Evolutionary conservation across 2,797 vertebrate species (phyloP).

Genomic region (Coregonus sp.): DNA sequence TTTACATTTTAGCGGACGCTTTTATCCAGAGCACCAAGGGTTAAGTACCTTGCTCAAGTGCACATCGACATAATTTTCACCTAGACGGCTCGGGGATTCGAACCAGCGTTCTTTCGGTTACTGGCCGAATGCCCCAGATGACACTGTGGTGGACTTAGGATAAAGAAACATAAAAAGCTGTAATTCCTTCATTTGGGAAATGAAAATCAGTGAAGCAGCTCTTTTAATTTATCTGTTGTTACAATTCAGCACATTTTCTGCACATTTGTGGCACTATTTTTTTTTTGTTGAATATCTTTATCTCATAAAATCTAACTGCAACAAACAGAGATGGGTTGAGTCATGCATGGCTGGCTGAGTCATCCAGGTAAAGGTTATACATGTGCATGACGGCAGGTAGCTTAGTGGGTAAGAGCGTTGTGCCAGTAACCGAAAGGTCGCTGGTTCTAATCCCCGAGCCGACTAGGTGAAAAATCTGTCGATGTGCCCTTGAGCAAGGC

Average conservation of each 20-base stretch:
- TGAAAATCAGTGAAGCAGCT: conserved; percentile 73
- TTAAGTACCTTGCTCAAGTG: too few relatives aligned
- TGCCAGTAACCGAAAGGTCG: too few relatives aligned
- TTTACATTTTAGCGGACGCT: conserved; percentile 38
- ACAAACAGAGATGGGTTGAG: conserved; percentile 79
- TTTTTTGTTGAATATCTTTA: conserved; percentile 63
- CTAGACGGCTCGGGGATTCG: too few relatives aligned
- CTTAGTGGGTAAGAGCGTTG: too few relatives aligned
- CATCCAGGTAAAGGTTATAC: conserved; percentile 75
- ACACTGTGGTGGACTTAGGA: conserved; percentile 49
- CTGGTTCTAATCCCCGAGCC: too few relatives aligned
- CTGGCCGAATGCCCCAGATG: too few relatives aligned
- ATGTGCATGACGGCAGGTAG: conserved; percentile 48
- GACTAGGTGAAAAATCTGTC: too few relatives aligned
- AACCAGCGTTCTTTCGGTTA: too few relatives aligned
- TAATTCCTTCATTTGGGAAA: conserved; percentile 74
- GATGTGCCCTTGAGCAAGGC: too few relatives aligned
- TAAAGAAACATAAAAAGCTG: conserved; percentile 66
- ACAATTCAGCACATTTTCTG: conserved; percentile 79
- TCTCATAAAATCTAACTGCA: conserved; percentile 68
- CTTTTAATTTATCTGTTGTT: conserved; percentile 77
- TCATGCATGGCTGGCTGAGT: conserved; percentile 80
- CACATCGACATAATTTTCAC: too few relatives aligned
- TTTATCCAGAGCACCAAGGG: conserved; percentile 33
- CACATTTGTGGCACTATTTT: conserved; percentile 68